phyloP scores from a whole-genome alignment of 37 sponge, comb jelly and placozoan species.

The Spongia lamella region DNA sequence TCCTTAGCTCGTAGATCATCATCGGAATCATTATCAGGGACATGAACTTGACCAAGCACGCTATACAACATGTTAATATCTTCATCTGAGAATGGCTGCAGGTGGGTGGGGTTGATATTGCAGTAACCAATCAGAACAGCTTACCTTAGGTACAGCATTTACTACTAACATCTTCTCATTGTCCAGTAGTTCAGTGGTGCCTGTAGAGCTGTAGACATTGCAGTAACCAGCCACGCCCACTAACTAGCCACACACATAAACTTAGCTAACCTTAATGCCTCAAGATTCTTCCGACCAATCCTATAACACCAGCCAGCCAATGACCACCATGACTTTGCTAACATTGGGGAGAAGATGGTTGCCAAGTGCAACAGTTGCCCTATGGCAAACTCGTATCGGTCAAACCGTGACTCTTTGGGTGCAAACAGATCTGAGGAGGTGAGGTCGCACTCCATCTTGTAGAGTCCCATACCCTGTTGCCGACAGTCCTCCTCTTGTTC shows the following conservation, averaged over 20 bases:
- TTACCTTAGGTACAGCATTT: neutral
- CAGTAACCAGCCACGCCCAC: slow-evolving; percentile 8
- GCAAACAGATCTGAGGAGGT: slow-evolving; percentile 64
- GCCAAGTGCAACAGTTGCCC: slow-evolving; percentile 84
- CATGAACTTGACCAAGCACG: slow-evolving; percentile 83
- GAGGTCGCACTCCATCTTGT: slow-evolving; percentile 10
- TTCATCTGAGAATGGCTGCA: neutral
- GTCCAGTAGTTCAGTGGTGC: slow-evolving; percentile 64
- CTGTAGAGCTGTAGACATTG: slow-evolving; percentile 45
- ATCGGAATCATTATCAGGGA: slow-evolving; percentile 54
- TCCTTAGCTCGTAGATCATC: slow-evolving; percentile 76
- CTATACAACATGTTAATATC: slow-evolving; percentile 20
- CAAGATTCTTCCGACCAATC: slow-evolving; percentile 84
- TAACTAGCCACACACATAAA: slow-evolving; percentile 12
- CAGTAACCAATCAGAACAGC: too few relatives aligned
- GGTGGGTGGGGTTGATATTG: too few relatives aligned
- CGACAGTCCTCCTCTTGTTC: slow-evolving; percentile 52
- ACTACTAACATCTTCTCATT: slow-evolving; percentile 68
- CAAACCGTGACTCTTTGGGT: slow-evolving; percentile 75
- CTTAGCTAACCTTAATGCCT: slow-evolving; percentile 75
- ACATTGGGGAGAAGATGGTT: slow-evolving; percentile 70
- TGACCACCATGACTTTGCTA: slow-evolving; percentile 88
- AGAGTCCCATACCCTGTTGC: slow-evolving; percentile 47
- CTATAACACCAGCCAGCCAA: slow-evolving; percentile 93
- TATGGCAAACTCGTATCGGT: slow-evolving; percentile 69